Evolutionary conservation across 2,113 vertebrate genomes (phyloP).

Genomic region (Synchiropus splendidus): DNA sequence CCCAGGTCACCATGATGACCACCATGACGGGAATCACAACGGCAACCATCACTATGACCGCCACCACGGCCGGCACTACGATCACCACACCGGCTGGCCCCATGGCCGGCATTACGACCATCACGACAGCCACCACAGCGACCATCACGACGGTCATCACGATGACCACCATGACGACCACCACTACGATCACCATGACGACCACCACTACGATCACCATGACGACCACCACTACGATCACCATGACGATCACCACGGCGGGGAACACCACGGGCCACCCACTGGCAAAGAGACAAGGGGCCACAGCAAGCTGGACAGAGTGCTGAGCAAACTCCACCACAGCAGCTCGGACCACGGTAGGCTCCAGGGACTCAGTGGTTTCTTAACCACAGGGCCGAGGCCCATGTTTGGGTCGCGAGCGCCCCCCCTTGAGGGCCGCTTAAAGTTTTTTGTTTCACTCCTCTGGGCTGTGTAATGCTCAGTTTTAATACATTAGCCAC

Average conservation of each 20-base stretch:
- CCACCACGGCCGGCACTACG: conserved; percentile 3
- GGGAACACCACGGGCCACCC: not conserved
- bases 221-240: conserved; percentile 1
- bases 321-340: conserved; percentile 56
- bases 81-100: conserved; percentile 1
- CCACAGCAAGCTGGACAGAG: conserved; percentile 58
- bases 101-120: conserved; percentile 2
- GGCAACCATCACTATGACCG: not conserved
- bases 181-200: not conserved
- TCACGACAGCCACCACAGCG: not conserved
- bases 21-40: not conserved
- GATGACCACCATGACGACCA: conserved; percentile 1
- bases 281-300: conserved; percentile 30
- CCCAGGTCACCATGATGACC: conserved; percentile 2
- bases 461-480: too few species aligned
- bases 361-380: not conserved
- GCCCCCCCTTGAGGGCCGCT: too few species aligned
- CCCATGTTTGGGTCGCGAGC: too few species aligned
- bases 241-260: not conserved
- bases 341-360: conserved; percentile 48
- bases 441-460: too few species aligned
- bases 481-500: too few species aligned
- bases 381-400: too few species aligned
- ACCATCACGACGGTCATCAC: conserved; percentile 2
- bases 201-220: conserved; percentile 10